Evolutionary conservation across 1,140 invertebrate genomes (phyloP).

Genomic region (Eciton burchellii): DNA sequence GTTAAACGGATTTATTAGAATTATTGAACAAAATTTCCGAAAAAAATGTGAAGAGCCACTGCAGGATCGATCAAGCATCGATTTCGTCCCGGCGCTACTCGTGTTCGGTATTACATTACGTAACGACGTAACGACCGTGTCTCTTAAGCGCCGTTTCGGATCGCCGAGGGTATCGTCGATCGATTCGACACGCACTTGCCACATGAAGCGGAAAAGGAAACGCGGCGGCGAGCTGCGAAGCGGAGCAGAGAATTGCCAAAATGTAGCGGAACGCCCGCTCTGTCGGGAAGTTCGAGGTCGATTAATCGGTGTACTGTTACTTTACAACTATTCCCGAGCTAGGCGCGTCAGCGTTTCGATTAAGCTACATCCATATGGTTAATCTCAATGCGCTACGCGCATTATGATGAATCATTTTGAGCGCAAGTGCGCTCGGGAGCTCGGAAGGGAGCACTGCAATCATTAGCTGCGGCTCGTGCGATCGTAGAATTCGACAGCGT

Average conservation of each 20-base stretch:
- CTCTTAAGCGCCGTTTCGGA: constrained; percentile 49
- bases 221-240: constrained; percentile 33
- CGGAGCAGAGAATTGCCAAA: constrained; percentile 52
- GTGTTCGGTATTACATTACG: constrained; percentile 39
- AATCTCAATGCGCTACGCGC: neutral
- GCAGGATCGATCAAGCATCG: constrained; percentile 20
- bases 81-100: constrained; percentile 32
- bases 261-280: constrained; percentile 41
- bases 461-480: no score
- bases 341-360: neutral
- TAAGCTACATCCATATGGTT: constrained; percentile 6
- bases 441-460: neutral
- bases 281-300: constrained; percentile 23
- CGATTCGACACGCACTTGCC: constrained; percentile 52
- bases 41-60: constrained; percentile 35
- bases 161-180: constrained; percentile 44
- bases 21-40: neutral
- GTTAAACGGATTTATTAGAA: no score
- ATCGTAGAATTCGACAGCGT: neutral
- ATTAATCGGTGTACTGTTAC: constrained; percentile 34
- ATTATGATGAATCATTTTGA: constrained; percentile 1
- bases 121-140: constrained; percentile 54
- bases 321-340: neutral
- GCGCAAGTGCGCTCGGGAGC: no score
- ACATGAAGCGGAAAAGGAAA: constrained; percentile 52